A percentile compares a stretch with the other conserved stretches of the same genome.
Conservation (phyloP, 1,140 invertebrate species). For the Euura lappo region DNA sequence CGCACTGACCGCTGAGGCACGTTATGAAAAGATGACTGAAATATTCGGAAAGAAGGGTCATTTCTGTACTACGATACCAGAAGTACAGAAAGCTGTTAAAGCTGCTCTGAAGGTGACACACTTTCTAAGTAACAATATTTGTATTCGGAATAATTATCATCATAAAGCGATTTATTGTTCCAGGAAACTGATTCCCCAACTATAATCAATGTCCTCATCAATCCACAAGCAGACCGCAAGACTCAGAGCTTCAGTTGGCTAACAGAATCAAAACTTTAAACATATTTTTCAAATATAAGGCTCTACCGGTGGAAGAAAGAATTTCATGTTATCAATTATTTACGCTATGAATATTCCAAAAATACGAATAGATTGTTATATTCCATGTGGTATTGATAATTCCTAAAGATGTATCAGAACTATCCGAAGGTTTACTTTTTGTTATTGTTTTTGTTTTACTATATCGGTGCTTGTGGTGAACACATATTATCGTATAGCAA, state of each 20-base stretch:
- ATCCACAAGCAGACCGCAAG: conserved; percentile 86
- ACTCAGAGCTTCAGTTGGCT: conserved; percentile 90
- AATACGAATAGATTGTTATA: too few relatives aligned
- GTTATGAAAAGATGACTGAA: conserved; percentile 90
- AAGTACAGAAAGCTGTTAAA: conserved; percentile 75
- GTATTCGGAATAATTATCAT: conserved; percentile 12
- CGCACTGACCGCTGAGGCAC: conserved; percentile 74
- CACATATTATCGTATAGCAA: too few relatives aligned
- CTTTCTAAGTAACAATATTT: conserved; percentile 15
- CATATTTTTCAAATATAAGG: too few relatives aligned
- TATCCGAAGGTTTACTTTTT: too few relatives aligned
- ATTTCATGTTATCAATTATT: too few relatives aligned
- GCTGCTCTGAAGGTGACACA: conserved; percentile 66
- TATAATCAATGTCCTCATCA: conserved; percentile 92
- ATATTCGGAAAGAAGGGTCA: conserved; percentile 85
- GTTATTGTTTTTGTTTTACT: too few relatives aligned
- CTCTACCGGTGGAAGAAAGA: too few relatives aligned
- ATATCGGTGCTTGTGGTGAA: too few relatives aligned
- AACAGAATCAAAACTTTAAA: conserved; percentile 87
- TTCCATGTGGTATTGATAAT: too few relatives aligned
- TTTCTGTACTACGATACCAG: conserved; percentile 76
- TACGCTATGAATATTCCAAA: too few relatives aligned
- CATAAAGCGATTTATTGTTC: conserved; percentile 32
- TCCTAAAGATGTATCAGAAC: too few relatives aligned
- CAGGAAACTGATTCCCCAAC: conserved; percentile 74